Evolutionary conservation across 2,888 invertebrate species (phyloP), one percentile per base, ranked within the genome.

Genomic region (Acanthacorydalis orientalis): DNA sequence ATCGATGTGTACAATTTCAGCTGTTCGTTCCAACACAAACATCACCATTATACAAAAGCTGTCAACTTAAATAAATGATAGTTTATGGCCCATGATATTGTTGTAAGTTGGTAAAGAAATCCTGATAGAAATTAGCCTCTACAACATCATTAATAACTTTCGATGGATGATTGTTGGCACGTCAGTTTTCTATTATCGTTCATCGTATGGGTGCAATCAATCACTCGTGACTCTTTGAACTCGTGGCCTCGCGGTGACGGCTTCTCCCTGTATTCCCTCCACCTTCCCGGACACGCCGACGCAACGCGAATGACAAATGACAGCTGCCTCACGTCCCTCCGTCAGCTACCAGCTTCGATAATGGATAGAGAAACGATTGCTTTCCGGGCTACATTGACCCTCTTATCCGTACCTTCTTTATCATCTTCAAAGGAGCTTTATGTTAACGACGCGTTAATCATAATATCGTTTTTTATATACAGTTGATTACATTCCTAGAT

Each of bases 141-240:
- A 44, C 44, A 58, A 56, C 54, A 57, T 57, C 64, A 65, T 65
- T 62, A 64, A 65, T 65, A 64, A 62, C 59, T 55, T 63, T 64
- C 63, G 64, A 64, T 64, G 57, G 61, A 59, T 61, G 62, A 64
- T 64, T 64, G 64, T 64, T 60, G 59, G 55, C 54, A 57, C 59
- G 64, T 64, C 65, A 64, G 60, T 64, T 65, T 64, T 65, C 65
- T 64, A 64, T 64, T 65, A 64, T 61, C 58, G 56, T 15, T 40
- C 53, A 56, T 53, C 37, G 39, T 15, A 40, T 15, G 16, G 40
- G 11, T 31, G 31, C 31, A 12, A 42, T 23, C 42, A 42, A 42
- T 42, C 23, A 42, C 42, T 12, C 10, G 31, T 37, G 37, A 37
- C 37, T 37, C 37, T 37, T 37, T 37, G 37, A 37, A 37, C 37